Evolutionary conservation across 2,888 invertebrate species (phyloP).

Genomic region (Ornithoptera alexandrae): DNA sequence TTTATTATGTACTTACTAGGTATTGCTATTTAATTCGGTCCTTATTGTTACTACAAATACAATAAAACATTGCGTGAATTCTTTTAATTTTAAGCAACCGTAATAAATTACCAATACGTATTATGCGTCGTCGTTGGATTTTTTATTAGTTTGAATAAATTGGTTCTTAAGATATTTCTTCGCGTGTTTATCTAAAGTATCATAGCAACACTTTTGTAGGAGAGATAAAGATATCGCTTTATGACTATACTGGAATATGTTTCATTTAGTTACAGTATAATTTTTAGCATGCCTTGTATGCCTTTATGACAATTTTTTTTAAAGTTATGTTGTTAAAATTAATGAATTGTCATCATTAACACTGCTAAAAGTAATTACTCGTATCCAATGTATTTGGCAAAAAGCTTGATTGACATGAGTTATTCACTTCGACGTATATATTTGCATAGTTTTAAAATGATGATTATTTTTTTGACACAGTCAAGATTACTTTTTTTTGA

Average conservation of each 20-base stretch:
- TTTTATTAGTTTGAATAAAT: constrained; percentile 50
- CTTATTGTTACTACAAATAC: constrained; percentile 56
- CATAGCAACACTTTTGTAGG: not conserved
- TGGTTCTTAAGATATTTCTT: constrained; percentile 45
- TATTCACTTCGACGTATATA: no score
- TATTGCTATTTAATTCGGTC: constrained; percentile 63
- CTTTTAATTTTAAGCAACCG: constrained; percentile 54
- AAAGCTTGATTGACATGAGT: no score
- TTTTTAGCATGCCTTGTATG: not conserved
- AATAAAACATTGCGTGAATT: constrained; percentile 54
- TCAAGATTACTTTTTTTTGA: no score
- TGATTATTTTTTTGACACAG: no score
- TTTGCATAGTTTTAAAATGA: no score
- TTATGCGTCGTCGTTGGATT: constrained; percentile 43
- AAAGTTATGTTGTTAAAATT: no score
- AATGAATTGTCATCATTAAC: no score
- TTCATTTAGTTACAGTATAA: not conserved
- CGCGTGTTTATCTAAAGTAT: not conserved
- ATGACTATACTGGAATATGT: not conserved
- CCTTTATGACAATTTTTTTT: not conserved
- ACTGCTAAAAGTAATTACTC: no score
- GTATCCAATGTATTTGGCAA: no score
- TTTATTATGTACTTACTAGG: constrained; percentile 45
- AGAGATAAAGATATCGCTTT: not conserved
- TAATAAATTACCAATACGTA: constrained; percentile 65